Evolutionary conservation across 2,888 invertebrate species (phyloP).

Genomic region (Caradrina clavipalpis): DNA sequence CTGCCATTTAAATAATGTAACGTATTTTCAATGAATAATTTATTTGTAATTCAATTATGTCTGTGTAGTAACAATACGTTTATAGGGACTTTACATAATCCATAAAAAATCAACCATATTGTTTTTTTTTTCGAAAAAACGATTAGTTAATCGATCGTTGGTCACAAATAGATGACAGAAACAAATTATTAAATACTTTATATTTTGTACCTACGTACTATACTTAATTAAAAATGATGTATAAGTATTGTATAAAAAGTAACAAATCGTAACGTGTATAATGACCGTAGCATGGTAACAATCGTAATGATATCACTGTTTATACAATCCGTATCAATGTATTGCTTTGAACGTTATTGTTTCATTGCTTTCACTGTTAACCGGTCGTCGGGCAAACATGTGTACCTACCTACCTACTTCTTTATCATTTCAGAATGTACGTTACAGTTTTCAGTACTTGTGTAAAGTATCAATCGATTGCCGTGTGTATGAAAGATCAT

Average conservation of each 20-base stretch:
- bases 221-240: not conserved
- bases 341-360: conserved; percentile 37
- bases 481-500: no score
- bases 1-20: conserved; percentile 16
- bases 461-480: no score
- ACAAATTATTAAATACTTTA: no score
- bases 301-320: conserved; percentile 39
- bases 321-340: conserved; percentile 42
- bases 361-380: conserved; percentile 30
- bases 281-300: conserved; percentile 29
- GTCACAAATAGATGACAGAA: no score
- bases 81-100: not conserved
- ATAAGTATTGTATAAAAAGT: conserved; percentile 10
- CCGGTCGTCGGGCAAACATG: conserved; percentile 10
- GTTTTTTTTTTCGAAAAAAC: no score
- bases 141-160: no score
- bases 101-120: no score
- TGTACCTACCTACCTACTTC: not conserved
- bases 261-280: conserved; percentile 16
- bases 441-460: not conserved
- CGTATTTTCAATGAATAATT: conserved; percentile 19
- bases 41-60: conserved; percentile 1
- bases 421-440: not conserved
- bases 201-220: no score
- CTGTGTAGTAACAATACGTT: not conserved